Conservation (phyloP, 2,888 invertebrate genomes). For the Pseudococcus longispinus region DNA sequence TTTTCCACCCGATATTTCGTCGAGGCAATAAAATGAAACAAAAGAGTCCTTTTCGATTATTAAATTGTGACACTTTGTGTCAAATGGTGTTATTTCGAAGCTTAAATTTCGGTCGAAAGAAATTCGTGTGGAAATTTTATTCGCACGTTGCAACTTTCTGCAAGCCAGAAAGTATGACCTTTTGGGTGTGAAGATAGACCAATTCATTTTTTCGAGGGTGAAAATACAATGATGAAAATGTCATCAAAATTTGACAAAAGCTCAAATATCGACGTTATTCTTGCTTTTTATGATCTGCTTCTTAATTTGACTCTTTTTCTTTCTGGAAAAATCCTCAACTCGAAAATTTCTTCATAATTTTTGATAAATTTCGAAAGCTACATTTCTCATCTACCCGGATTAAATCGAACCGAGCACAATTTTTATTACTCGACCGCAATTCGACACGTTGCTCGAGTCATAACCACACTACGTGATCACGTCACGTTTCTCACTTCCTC, state of each 20-base stretch:
- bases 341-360: too few species aligned
- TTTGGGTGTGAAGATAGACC: too few species aligned
- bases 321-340: too few species aligned
- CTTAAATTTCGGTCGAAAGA: background rate
- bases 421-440: background rate
- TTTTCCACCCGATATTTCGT: background rate
- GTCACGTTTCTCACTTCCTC: background rate
- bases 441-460: background rate
- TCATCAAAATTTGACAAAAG: too few species aligned
- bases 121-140: background rate
- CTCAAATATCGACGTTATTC: too few species aligned
- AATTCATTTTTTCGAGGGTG: too few species aligned
- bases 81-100: background rate
- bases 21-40: conserved; percentile 16
- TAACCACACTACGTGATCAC: conserved; percentile 8
- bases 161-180: too few species aligned
- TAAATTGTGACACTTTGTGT: background rate
- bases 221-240: too few species aligned
- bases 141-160: background rate
- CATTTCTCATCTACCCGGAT: too few species aligned
- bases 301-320: too few species aligned
- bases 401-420: background rate
- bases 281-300: too few species aligned
- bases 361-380: too few species aligned
- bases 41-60: background rate